Conservation (phyloP, 2,113 vertebrate species). For the Noctilio leporinus region DNA sequence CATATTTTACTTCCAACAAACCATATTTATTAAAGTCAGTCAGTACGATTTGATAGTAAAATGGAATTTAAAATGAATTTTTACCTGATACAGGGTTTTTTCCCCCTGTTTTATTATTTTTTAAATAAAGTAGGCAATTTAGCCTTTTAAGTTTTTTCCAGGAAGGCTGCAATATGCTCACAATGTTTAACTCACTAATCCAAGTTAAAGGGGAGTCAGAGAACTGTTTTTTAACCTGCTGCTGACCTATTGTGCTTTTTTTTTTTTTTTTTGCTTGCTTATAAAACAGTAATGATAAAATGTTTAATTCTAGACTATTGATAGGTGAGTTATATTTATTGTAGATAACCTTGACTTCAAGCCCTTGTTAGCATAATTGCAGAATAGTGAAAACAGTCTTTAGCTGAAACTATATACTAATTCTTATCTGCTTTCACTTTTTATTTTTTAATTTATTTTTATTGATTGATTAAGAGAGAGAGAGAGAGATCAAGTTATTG, state of each 20-base stretch:
- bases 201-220: not conserved
- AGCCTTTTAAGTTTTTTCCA: not conserved
- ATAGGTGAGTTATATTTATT: slow-evolving; percentile 3
- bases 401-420: not conserved
- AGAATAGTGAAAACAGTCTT: not conserved
- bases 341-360: slow-evolving; percentile 9
- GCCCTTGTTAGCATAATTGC: not conserved
- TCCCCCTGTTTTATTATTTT: not conserved
- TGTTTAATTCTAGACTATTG: not conserved
- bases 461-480: no score
- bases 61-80: not conserved
- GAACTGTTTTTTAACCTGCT: slow-evolving; percentile 3
- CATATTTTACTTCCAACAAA: not conserved
- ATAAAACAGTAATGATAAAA: slow-evolving; percentile 28
- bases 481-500: no score
- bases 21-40: not conserved
- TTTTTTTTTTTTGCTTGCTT: slow-evolving; percentile 13
- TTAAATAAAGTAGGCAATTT: not conserved
- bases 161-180: not conserved
- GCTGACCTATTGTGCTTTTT: slow-evolving; percentile 19
- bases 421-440: not conserved
- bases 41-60: not conserved
- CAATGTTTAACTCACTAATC: not conserved
- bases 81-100: not conserved
- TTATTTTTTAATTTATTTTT: not conserved